phyloP scores from a whole-genome alignment of 92 coral and sea anemone genomes.

The Pocillopora grandis region DNA sequence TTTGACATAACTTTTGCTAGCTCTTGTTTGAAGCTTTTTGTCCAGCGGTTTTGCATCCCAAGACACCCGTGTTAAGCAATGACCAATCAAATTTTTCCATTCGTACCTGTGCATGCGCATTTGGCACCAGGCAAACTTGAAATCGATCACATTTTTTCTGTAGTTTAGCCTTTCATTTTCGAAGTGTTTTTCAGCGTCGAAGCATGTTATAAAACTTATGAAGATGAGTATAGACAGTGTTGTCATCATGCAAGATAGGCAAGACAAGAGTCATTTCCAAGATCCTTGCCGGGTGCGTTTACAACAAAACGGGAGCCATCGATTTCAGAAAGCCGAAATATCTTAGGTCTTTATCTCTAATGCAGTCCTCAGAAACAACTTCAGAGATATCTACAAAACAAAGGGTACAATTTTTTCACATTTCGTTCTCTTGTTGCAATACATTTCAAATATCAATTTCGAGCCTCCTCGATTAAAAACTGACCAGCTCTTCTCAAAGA shows the following conservation, averaged over 20 bases:
- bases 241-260: constrained; percentile 15
- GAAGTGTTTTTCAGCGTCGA: constrained; percentile 25
- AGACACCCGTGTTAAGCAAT: constrained; percentile 42
- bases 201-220: neutral
- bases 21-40: constrained; percentile 43
- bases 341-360: neutral
- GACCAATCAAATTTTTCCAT: constrained; percentile 62
- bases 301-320: neutral
- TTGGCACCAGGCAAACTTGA: constrained; percentile 65
- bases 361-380: neutral
- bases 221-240: neutral
- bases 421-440: no score
- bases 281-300: neutral
- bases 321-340: neutral
- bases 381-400: no score
- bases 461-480: no score
- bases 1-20: constrained; percentile 44
- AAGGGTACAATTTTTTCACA: no score
- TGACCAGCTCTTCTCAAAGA: no score
- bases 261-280: constrained; percentile 23
- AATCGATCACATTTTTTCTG: constrained; percentile 35
- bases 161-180: constrained; percentile 28
- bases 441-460: no score
- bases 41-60: constrained; percentile 45
- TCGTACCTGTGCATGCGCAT: constrained; percentile 71